Conservation (phyloP, 2,888 invertebrate species). For the Nomada ruficornis region DNA sequence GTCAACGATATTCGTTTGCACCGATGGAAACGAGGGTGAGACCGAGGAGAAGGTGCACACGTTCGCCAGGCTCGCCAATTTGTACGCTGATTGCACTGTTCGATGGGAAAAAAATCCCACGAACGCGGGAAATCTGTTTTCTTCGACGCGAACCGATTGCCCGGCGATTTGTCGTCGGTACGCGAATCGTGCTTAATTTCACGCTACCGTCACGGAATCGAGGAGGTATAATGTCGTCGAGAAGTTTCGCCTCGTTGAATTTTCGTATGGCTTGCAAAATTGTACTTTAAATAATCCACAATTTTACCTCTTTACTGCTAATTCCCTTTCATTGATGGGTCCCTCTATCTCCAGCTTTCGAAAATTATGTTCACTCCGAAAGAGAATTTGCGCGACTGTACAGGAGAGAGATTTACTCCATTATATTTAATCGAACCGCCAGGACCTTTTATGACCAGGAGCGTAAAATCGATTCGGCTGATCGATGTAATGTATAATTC, state of each 20-base stretch:
- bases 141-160: constrained; percentile 68
- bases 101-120: constrained; percentile 23
- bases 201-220: constrained; percentile 50
- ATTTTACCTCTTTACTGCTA: too few relatives aligned
- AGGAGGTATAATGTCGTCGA: not conserved
- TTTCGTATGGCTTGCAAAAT: not conserved
- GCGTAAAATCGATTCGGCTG: not conserved
- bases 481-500: constrained; percentile 13
- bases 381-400: not conserved
- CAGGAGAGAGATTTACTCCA: not conserved
- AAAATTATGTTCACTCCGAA: not conserved
- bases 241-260: constrained; percentile 48
- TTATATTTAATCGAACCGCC: not conserved
- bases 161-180: constrained; percentile 75
- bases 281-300: not conserved
- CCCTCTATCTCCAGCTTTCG: not conserved
- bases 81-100: constrained; percentile 48
- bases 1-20: constrained; percentile 14
- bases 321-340: too few relatives aligned
- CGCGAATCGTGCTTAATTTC: constrained; percentile 67
- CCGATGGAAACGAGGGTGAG: not conserved
- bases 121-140: constrained; percentile 50
- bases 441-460: not conserved
- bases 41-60: constrained; percentile 7
- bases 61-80: constrained; percentile 34